Conservation (phyloP, 2,113 vertebrate species). For the Alethe castanea region DNA sequence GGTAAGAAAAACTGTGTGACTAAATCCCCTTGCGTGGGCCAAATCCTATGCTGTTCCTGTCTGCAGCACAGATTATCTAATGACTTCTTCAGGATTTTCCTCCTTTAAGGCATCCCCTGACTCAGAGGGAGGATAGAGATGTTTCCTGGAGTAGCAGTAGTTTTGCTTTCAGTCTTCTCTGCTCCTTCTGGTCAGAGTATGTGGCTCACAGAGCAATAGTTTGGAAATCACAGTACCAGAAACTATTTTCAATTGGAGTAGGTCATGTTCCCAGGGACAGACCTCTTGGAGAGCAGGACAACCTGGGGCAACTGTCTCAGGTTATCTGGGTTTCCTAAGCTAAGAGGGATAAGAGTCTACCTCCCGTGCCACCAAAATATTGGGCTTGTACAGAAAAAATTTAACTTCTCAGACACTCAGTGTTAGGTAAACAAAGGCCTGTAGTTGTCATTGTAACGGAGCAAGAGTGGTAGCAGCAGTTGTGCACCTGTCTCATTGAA, state of each 20-base stretch:
- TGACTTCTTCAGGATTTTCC: not conserved
- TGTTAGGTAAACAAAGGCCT: not conserved
- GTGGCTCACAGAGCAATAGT: not conserved
- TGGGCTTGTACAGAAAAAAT: not conserved
- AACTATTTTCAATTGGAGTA: not conserved
- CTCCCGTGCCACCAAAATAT: not conserved
- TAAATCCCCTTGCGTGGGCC: not conserved
- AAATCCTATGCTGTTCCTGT: not conserved
- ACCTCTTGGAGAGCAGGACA: not conserved
- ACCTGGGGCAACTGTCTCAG: not conserved
- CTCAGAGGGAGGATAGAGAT: not conserved
- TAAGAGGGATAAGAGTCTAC: not conserved
- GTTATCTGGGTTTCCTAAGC: not conserved
- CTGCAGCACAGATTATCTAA: not conserved
- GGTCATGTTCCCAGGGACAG: not conserved
- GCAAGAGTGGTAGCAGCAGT: not conserved
- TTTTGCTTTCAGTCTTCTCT: not conserved
- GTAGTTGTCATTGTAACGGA: not conserved
- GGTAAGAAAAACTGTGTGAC: not conserved
- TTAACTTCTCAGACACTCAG: not conserved
- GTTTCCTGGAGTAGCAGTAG: not conserved
- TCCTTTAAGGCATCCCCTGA: not conserved
- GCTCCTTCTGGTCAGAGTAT: not conserved
- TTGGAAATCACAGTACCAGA: not conserved
- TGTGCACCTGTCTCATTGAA: not conserved